Conservation (phyloP, 2,888 invertebrate genomes). For the Pachliopta kotzebuea region DNA sequence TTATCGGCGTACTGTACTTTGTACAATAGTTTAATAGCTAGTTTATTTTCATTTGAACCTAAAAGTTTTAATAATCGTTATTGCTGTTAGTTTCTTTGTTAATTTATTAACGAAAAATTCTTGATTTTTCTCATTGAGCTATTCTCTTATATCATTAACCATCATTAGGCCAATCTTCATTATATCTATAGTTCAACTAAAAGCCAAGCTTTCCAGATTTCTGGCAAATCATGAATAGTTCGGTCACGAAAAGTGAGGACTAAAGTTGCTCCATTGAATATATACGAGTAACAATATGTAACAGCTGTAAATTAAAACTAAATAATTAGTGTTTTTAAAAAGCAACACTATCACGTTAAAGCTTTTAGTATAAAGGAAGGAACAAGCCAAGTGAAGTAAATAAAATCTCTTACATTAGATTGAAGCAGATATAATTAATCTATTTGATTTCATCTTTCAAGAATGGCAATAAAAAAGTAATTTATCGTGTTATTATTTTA, state of each 20-base stretch:
- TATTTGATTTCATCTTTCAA: too few relatives aligned
- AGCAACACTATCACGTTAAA: too few relatives aligned
- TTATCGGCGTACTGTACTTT: constrained; percentile 46
- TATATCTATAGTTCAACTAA: not conserved
- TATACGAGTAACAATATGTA: not conserved
- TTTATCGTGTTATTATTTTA: not conserved
- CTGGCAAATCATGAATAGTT: not conserved
- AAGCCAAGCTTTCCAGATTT: not conserved
- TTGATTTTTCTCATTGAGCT: not conserved
- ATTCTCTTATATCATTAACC: not conserved
- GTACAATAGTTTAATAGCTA: not conserved
- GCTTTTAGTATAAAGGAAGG: too few relatives aligned
- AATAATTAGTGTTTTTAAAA: not conserved
- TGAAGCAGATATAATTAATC: too few relatives aligned
- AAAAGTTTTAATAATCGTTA: too few relatives aligned
- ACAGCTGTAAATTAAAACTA: not conserved
- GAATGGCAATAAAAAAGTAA: not conserved
- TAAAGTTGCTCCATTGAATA: not conserved
- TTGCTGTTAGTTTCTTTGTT: too few relatives aligned
- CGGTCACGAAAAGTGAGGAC: not conserved
- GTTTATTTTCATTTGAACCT: not conserved
- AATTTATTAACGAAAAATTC: not conserved
- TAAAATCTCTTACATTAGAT: too few relatives aligned
- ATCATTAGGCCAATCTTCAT: not conserved
- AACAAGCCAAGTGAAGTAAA: too few relatives aligned